phyloP scores from a whole-genome alignment of 2,797 vertebrate species.

The Anguilla pacifica region DNA sequence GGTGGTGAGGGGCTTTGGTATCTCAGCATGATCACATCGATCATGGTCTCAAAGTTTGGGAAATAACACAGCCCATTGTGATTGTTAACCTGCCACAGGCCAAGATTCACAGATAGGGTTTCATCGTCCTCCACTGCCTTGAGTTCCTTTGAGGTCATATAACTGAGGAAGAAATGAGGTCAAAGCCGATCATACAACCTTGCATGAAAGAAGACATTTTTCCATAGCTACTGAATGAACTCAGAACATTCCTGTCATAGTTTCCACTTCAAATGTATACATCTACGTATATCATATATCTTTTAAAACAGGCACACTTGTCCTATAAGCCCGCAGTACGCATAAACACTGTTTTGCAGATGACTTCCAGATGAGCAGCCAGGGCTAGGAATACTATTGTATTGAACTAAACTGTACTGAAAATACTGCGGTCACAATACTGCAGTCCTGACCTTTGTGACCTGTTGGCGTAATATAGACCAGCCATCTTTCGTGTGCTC shows the following conservation, averaged over 20 bases:
- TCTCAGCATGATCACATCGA: background rate
- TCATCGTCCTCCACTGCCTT: conserved; percentile 19
- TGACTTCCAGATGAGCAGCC: conserved; percentile 40
- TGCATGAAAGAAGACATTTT: conserved; percentile 16
- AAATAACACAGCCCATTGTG: background rate
- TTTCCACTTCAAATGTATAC: conserved; percentile 32
- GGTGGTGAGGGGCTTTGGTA: background rate
- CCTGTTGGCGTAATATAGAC: conserved; percentile 61
- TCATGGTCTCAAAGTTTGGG: background rate
- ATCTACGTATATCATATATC: conserved; percentile 28
- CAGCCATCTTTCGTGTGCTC: conserved; percentile 42
- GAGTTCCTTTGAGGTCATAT: conserved; percentile 15
- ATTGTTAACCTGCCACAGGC: conserved; percentile 18
- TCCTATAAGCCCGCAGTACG: conserved; percentile 17
- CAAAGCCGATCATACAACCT: conserved; percentile 21
- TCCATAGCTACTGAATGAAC: conserved; percentile 23
- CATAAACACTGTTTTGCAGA: conserved; percentile 37
- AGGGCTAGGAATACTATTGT: background rate
- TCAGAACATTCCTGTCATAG: conserved; percentile 40
- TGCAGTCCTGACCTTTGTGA: conserved; percentile 3
- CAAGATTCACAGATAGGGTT: conserved; percentile 16
- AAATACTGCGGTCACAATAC: conserved; percentile 16
- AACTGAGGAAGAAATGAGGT: conserved; percentile 20
- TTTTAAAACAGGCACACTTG: conserved; percentile 26
- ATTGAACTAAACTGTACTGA: background rate